These are phyloP conservation scores for Piscicola geometra DNA, from an alignment of 2,888 invertebrate species.

Conservation along the genomic window DNA sequence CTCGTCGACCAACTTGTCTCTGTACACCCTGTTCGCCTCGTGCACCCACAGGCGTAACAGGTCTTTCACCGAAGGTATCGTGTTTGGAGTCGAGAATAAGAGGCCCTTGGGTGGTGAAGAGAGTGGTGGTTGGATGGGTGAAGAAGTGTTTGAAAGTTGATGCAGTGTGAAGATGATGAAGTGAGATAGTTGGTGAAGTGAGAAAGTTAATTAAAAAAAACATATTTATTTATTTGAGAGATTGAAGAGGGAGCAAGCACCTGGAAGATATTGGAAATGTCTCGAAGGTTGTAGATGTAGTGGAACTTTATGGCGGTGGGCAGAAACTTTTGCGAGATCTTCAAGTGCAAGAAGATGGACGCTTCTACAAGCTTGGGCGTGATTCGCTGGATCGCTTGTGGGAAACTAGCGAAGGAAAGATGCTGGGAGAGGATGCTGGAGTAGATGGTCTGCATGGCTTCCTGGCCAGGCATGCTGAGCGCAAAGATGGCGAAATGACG, in stretches of 20 bases:
- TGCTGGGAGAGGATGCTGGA: constrained; percentile 69
- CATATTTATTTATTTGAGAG: background rate
- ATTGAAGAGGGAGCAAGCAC: constrained; percentile 56
- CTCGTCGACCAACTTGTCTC: constrained; percentile 84
- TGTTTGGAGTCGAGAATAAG: constrained; percentile 82
- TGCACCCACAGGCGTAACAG: constrained; percentile 86
- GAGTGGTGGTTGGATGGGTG: background rate
- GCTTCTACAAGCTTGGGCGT: constrained; percentile 73
- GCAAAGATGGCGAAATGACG: constrained; percentile 58
- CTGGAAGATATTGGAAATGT: constrained; percentile 90
- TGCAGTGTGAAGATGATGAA: background rate
- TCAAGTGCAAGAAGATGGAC: constrained; percentile 77
- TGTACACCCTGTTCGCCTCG: constrained; percentile 86
- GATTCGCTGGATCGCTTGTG: constrained; percentile 66
- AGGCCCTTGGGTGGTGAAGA: constrained; percentile 66
- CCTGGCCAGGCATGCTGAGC: constrained; percentile 72
- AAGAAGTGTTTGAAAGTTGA: background rate
- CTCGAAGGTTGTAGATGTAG: constrained; percentile 89
- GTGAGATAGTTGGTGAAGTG: background rate
- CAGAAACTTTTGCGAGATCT: constrained; percentile 78
- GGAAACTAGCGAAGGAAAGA: constrained; percentile 41
- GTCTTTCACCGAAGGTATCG: constrained; percentile 73
- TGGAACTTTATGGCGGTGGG: constrained; percentile 95
- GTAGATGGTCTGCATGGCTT: constrained; percentile 82
- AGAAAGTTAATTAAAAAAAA: background rate